phyloP scores from a whole-genome alignment of 30 jellyfish, hydroid and myxozoan species.

The Morbakka virulenta region DNA sequence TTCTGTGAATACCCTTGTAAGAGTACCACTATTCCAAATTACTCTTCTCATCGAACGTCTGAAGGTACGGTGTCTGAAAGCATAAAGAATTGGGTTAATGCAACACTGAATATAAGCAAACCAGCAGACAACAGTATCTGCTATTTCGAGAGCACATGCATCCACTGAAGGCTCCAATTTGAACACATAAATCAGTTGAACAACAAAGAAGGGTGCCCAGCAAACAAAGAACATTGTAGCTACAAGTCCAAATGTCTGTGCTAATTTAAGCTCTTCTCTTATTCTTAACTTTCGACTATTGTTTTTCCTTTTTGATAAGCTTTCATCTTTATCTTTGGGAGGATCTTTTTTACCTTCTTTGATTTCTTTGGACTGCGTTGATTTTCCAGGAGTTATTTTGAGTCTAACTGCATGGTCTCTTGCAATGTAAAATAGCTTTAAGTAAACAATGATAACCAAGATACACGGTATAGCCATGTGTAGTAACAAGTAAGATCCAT shows the following conservation, averaged over 20 bases:
- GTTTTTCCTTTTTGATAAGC: neutral
- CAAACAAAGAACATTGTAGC: conserved; percentile 1
- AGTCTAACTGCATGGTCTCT: conserved; percentile 27
- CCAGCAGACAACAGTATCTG: conserved; percentile 44
- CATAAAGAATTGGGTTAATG: conserved; percentile 33
- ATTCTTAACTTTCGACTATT: neutral
- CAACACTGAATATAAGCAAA: conserved; percentile 38
- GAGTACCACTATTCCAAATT: too few relatives aligned
- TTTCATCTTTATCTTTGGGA: neutral
- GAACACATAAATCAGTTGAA: neutral
- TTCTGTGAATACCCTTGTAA: too few relatives aligned
- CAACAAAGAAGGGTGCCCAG: neutral
- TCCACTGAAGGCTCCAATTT: neutral
- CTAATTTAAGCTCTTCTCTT: neutral
- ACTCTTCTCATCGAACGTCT: neutral
- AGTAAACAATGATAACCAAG: conserved; percentile 3
- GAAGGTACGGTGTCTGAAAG: conserved; percentile 12
- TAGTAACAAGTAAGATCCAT: conserved; percentile 13
- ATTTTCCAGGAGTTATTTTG: neutral
- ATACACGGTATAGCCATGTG: conserved; percentile 21
- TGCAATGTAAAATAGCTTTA: conserved; percentile 27
- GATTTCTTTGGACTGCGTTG: too few relatives aligned
- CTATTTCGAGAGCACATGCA: conserved; percentile 30
- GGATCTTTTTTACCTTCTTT: too few relatives aligned
- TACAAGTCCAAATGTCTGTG: neutral